Evolutionary conservation across 2,888 invertebrate species (phyloP), one percentile per base, ranked within the genome.

Genomic region (Cacoxenus indagator): DNA sequence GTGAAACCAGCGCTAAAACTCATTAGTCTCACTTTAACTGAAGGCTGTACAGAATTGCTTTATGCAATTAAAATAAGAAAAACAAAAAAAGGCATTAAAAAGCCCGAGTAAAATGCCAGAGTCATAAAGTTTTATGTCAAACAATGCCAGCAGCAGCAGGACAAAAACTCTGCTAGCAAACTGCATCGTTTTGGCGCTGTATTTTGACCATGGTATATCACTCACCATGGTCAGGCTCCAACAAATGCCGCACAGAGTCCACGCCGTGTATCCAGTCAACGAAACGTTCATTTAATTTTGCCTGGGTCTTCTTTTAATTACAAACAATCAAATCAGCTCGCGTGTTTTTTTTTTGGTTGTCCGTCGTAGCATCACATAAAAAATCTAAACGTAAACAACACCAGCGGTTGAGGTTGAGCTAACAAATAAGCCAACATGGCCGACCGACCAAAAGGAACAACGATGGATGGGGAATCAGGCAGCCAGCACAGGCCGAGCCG

Each of bases 261-360:
- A 19, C 43, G 24, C 24, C 3, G 24, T 61, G 61, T 61, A 17
- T 9, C 43, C 11, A 24, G 27, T 22, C 67, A 70, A 69, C 67
- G 73, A 72, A 65, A 76, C 73, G 73, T 73, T 71, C 81, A 76
- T 81, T 83, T 81, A 78, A 81, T 83, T 82, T 81, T 80, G 74
- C 70, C 74, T 68, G 70, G 68, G 82, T 62, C 74, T 76, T 77
- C 73, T 82, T 83, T 84, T 84, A 83, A 83, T 83, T 83, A 84
- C 76, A 82, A 81, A 81, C 84, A 83, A 83, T 83, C 84, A 83
- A 83, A 84, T 77, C 83, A 78, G 77, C 75, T n/a, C n/a, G 77
- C 80, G 76, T 74, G 72, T 72, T 74, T 77, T 55, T 55, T 55
- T 55, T 55, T 6, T 14, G 19, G 43, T 62, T 62, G 61, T 43